phyloP scores from a whole-genome alignment of 2,888 invertebrate species.

The Anthophora plumipes region DNA sequence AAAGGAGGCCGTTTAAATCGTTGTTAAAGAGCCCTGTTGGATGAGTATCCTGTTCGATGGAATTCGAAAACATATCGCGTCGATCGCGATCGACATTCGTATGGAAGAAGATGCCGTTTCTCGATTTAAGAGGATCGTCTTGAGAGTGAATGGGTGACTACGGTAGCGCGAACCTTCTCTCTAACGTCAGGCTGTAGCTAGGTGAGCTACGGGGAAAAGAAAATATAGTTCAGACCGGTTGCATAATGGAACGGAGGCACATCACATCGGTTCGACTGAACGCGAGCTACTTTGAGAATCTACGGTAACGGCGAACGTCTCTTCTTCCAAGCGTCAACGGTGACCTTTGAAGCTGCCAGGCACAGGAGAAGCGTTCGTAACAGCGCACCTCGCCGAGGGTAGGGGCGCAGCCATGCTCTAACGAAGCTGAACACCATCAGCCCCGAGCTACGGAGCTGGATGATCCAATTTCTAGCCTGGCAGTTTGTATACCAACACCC shows the following conservation, averaged over 20 bases:
- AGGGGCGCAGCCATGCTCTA: conserved; percentile 55
- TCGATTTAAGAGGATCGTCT: conserved; percentile 40
- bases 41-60: conserved; percentile 14
- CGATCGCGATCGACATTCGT: conserved; percentile 23
- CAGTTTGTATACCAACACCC: conserved; percentile 23
- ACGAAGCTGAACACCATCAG: conserved; percentile 23
- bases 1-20: conserved; percentile 13
- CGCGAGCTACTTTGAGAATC: conserved; percentile 51
- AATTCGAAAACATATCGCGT: conserved; percentile 43
- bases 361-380: conserved; percentile 12
- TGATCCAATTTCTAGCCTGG: conserved; percentile 51
- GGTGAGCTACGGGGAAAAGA: conserved; percentile 51
- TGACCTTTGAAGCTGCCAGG: conserved; percentile 63
- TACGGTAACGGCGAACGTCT: conserved; percentile 49
- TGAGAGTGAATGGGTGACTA: conserved; percentile 66
- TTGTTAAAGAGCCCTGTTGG: neutral
- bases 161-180: conserved; percentile 64
- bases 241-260: conserved; percentile 65
- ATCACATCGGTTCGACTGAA: conserved; percentile 49
- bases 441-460: conserved; percentile 34
- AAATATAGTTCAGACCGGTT: conserved; percentile 70
- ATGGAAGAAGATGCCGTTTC: conserved; percentile 24
- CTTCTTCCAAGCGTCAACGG: conserved; percentile 43
- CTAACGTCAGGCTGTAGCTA: neutral
- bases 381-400: conserved; percentile 34